These are phyloP conservation scores for Podilymbus podiceps DNA, from an alignment of 2,113 vertebrate species.

Conservation along the genomic window DNA sequence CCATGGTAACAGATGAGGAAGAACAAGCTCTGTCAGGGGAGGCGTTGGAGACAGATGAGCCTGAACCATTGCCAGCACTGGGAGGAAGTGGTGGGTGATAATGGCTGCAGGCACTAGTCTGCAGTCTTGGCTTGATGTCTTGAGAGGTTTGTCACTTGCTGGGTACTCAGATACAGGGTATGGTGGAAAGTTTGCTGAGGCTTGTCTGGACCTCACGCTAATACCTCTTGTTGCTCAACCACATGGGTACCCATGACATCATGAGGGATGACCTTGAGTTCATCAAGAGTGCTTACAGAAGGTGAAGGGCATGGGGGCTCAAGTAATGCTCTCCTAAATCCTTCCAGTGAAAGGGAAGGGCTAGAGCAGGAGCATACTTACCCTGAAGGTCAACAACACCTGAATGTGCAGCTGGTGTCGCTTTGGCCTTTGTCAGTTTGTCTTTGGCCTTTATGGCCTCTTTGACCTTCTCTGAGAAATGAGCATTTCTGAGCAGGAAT, in stretches of 20 bases:
- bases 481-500: neutral
- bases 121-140: neutral
- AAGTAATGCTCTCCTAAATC: neutral
- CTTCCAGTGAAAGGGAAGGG: neutral
- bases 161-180: neutral
- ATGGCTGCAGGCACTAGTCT: neutral
- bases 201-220: neutral
- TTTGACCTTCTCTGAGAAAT: neutral
- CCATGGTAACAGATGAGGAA: slow-evolving; percentile 24
- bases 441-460: neutral
- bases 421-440: neutral
- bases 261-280: neutral
- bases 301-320: neutral
- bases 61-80: neutral
- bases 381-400: neutral
- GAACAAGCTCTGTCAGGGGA: slow-evolving; percentile 5
- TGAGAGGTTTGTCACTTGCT: neutral
- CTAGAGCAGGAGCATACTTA: neutral
- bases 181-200: neutral
- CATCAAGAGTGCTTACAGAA: neutral
- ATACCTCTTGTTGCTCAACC: neutral
- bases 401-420: neutral
- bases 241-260: neutral
- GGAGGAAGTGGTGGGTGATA: neutral
- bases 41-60: neutral